Percentiles rank a stretch among this genome's conserved stretches.
Conservation (phyloP, 2,113 vertebrate genomes). For the Seriola dumerili region DNA sequence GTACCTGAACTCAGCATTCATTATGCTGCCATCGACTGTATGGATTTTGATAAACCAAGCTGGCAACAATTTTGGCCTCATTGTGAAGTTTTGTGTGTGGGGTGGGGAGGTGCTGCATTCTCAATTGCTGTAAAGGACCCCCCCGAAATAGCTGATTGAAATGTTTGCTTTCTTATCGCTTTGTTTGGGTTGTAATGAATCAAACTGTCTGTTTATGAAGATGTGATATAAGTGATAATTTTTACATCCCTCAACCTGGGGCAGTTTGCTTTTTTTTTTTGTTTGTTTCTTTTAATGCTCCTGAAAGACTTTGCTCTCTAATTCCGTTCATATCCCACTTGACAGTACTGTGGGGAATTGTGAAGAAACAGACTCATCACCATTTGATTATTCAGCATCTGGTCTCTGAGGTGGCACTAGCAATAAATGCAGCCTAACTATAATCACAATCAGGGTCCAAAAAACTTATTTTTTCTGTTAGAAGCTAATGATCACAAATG, state of each 20-base stretch:
- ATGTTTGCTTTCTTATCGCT: conserved; percentile 63
- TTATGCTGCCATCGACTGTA: conserved; percentile 43
- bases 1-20: conserved; percentile 43
- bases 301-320: conserved; percentile 37
- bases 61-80: conserved; percentile 39
- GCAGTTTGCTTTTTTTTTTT: conserved; percentile 25
- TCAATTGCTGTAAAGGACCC: conserved; percentile 50
- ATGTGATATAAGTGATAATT: conserved; percentile 59
- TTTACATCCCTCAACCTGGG: conserved; percentile 36
- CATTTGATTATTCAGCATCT: conserved; percentile 55
- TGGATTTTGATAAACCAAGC: conserved; percentile 42
- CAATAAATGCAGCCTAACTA: conserved; percentile 78
- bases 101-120: conserved; percentile 19
- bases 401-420: conserved; percentile 73
- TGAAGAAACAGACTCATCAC: conserved; percentile 23
- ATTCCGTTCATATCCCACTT: conserved; percentile 35
- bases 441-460: conserved; percentile 77
- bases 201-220: conserved; percentile 59
- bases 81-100: conserved; percentile 28
- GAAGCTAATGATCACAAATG: conserved; percentile 42
- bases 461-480: conserved; percentile 34
- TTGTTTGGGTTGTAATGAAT: conserved; percentile 73
- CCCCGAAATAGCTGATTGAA: conserved; percentile 53
- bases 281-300: conserved; percentile 8
- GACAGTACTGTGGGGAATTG: conserved; percentile 5